Conservation (phyloP, 2,113 vertebrate species). For the Nothoprocta perdicaria region DNA sequence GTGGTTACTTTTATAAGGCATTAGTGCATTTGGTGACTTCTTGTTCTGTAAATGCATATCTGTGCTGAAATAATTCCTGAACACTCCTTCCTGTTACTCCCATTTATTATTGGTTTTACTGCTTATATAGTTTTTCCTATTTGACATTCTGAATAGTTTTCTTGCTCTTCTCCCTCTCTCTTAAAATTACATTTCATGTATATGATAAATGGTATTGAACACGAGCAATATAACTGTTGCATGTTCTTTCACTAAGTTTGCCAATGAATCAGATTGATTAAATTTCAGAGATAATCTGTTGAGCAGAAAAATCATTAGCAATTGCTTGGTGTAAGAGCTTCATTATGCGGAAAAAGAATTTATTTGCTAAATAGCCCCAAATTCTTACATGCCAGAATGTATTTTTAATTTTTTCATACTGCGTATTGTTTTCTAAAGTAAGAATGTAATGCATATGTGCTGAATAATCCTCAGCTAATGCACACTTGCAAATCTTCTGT, state of each 20-base stretch:
- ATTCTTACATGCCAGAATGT: not conserved
- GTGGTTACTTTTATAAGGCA: not conserved
- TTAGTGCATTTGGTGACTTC: not conserved
- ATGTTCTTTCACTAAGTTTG: not conserved
- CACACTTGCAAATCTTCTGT: not conserved
- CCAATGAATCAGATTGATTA: not conserved
- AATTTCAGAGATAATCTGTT: not conserved
- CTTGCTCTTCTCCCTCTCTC: not conserved
- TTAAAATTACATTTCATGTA: not conserved
- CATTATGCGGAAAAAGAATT: not conserved
- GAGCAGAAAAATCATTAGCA: not conserved
- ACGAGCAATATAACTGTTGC: not conserved
- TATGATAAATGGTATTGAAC: not conserved
- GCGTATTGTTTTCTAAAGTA: not conserved
- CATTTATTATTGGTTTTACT: not conserved
- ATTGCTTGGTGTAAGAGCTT: not conserved
- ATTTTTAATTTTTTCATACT: not conserved
- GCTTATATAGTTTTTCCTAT: not conserved
- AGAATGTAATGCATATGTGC: not conserved
- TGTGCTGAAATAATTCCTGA: not conserved
- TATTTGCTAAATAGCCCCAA: not conserved
- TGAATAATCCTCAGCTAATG: not conserved
- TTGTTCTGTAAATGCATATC: not conserved
- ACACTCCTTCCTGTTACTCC: not conserved
- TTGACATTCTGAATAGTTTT: not conserved